Evolutionary conservation across 2,888 invertebrate species (phyloP), one percentile per base, ranked within the genome.

Genomic region (Lasioglossum marginatum): DNA sequence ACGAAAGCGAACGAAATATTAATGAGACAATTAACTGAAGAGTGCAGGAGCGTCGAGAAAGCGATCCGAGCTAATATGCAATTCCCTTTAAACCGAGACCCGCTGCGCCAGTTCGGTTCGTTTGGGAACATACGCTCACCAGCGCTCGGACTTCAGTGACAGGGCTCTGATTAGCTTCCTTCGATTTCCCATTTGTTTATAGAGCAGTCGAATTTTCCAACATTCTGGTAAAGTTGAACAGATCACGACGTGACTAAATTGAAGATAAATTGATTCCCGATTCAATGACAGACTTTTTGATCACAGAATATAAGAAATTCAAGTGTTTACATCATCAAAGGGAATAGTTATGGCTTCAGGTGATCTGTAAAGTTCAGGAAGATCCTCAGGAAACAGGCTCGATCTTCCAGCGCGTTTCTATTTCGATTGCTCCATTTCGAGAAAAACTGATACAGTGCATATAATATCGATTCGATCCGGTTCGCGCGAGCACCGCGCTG

Each of bases 41-140:
- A 60, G 27, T 27, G 60, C 60, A 5, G 60, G 27, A 60, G 60
- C 60, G 60, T 27, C 60, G 60, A 60, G 60, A 5, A 60, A 60
- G 60, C 60, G 60, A 60, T 60, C 60, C 27, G 27, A 27, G 27
- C 60, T 60, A 60, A 60, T 60, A 27, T 60, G 60, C 60, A 60
- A 60, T 60, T 60, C 60, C 60, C 60, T 60, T 60, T 60, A 60
- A 60, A 60, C 60, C 60, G 27, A 27, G 27, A 60, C 60, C 60
- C 14, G 60, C 27, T 27, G 27, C 60, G 16, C 60, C 60, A 27
- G 60, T 60, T 60, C 60, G 60, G 60, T 27, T 60, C 60, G 60
- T 60, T 60, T 14, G 60, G 60, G 27, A 60, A 60, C 60, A 14
- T 60, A 60, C 27, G 60, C 60, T 60, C 27, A 12, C 60, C 60